Evolutionary conservation across 2,113 vertebrate species (phyloP), one percentile per base, ranked within the genome.

Genomic region (Bothrops jararaca): DNA sequence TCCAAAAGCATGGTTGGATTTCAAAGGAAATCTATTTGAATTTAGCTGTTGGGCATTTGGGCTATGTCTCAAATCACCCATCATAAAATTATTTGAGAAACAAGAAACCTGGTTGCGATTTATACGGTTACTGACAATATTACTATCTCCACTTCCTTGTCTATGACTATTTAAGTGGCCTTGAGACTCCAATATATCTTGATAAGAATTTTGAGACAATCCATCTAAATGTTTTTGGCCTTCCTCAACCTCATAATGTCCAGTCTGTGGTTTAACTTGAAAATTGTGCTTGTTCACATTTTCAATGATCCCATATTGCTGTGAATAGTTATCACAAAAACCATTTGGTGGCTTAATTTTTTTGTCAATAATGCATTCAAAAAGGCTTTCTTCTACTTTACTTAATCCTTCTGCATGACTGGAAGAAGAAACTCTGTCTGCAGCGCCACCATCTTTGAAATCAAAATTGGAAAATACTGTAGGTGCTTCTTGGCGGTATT

Each of bases 261-360:
- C 96, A 8, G 91, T 94, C 42, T 95, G 98, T 0, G 96, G 93
- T 93, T 97, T 98, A 93, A 95, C 53, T 93, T 97, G 97, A 94
- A 97, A 97, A 92, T 74, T 92, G 89, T 95, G 96, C 39, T 98
- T 98, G 94, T 96, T 97, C 94, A 94, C 74, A 85, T 92, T 98
- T 93, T 97, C 98, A 89, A 92, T 85, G 92, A 97, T 91, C 91
- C 96, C 96, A 74, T 97, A 95, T 92, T 97, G 97, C 94, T 95
- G 94, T 95, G 97, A 96, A 15, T 96, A 97, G 94, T 88, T 97
- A 91, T 98, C 98, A 95, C 96, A 97, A 93, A 98, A 97, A 58
- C 97, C 97, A 3, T 98, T 97, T 48, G 96, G 94, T 92, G 97
- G 97, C 95, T 98, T 98, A 69, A 97, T 29, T 95, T 97, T 98